Conservation (phyloP, 2,888 invertebrate species). For the Heliconius ethilla region DNA sequence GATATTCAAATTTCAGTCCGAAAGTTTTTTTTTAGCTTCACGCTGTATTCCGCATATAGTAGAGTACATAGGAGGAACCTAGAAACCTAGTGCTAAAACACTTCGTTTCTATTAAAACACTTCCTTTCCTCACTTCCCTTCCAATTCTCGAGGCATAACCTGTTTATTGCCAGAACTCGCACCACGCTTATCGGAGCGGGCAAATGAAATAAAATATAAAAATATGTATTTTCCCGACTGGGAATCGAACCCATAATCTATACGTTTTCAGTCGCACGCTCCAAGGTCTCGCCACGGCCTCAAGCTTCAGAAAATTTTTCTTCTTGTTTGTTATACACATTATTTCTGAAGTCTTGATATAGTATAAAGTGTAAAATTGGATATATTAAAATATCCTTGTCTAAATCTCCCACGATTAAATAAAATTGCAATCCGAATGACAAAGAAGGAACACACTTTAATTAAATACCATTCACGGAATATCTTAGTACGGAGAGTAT, state of each 20-base stretch:
- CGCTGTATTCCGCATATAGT: too few species aligned
- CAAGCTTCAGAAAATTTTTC: too few species aligned
- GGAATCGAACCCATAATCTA: neutral
- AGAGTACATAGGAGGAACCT: too few species aligned
- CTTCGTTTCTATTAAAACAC: too few species aligned
- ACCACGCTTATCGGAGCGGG: neutral
- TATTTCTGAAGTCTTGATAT: neutral
- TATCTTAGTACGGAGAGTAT: slow-evolving; percentile 3
- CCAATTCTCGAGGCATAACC: neutral
- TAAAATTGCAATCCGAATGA: neutral
- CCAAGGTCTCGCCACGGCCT: too few species aligned
- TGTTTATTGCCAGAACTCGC: neutral
- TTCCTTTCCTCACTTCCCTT: too few species aligned
- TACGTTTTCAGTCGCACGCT: neutral
- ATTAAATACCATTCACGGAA: neutral
- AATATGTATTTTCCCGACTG: neutral
- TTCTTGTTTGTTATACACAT: too few species aligned
- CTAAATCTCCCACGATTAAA: neutral
- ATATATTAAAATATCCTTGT: too few species aligned
- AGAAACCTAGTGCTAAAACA: too few species aligned
- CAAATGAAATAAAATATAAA: neutral
- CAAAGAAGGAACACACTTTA: neutral
- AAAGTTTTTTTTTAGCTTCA: neutral
- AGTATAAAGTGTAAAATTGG: neutral
- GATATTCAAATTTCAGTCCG: neutral